Evolutionary conservation across 2,797 vertebrate species (phyloP).

Genomic region (Geotrypetes seraphini): DNA sequence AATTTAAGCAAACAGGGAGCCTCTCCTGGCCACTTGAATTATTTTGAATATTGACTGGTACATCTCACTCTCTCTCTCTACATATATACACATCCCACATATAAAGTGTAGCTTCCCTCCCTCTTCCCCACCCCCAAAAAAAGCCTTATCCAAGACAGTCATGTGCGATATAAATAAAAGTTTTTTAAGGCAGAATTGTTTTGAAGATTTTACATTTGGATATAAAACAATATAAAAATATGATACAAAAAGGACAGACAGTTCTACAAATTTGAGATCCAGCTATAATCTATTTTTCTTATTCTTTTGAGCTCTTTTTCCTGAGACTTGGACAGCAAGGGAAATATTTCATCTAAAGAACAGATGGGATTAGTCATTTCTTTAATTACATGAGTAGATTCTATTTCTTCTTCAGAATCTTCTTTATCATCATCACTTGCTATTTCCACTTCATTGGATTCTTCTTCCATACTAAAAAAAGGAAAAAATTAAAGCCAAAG

Average conservation of each 20-base stretch:
- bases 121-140: no score
- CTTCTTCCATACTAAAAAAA: conserved; percentile 35
- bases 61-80: no score
- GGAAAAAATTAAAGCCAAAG: no score
- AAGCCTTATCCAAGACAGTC: no score
- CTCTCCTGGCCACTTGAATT: no score
- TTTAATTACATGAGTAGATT: conserved; percentile 20
- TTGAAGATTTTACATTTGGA: conserved; percentile 6
- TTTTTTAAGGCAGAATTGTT: not conserved
- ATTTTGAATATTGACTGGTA: no score
- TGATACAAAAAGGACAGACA: not conserved
- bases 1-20: no score
- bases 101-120: no score
- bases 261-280: conserved; percentile 51
- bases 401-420: conserved; percentile 64
- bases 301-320: conserved; percentile 67
- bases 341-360: conserved; percentile 15
- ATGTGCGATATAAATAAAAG: no score
- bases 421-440: conserved; percentile 68
- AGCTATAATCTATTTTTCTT: conserved; percentile 74
- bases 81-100: no score
- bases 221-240: conserved; percentile 8
- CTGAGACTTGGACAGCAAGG: conserved; percentile 63
- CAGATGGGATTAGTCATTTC: conserved; percentile 1
- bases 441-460: conserved; percentile 59